Percentiles rank a stretch among this genome's conserved stretches.
Evolutionary conservation across 2,113 vertebrate genomes (phyloP).

Genomic region (Myanophis thanlyinensis): DNA sequence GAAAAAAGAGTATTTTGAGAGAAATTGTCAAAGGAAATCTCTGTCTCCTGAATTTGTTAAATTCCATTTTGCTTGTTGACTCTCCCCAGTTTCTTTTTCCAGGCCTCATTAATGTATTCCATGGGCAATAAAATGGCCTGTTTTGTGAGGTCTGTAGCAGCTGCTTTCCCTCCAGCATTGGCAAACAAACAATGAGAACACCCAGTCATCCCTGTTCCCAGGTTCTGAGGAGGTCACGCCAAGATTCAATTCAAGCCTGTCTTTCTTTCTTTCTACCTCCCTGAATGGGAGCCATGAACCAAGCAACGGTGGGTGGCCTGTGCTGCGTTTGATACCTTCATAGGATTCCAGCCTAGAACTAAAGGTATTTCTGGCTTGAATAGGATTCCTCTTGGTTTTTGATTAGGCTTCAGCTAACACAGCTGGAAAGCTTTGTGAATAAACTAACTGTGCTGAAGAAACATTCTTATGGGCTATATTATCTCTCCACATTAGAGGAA

Average conservation of each 20-base stretch:
- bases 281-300: slow-evolving; percentile 26
- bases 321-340: slow-evolving; percentile 16
- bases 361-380: slow-evolving; percentile 10
- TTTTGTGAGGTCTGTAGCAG: slow-evolving; percentile 36
- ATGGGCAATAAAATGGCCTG: slow-evolving; percentile 14
- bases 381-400: not conserved
- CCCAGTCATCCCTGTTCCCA: slow-evolving; percentile 42
- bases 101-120: slow-evolving; percentile 27
- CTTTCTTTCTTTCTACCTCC: slow-evolving; percentile 8
- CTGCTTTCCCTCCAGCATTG: slow-evolving; percentile 53
- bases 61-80: not conserved
- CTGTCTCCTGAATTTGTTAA: not conserved
- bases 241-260: slow-evolving; percentile 19
- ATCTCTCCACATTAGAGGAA: not conserved
- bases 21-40: not conserved
- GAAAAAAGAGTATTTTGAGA: not conserved
- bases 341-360: not conserved
- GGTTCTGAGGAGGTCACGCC: slow-evolving; percentile 30
- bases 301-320: slow-evolving; percentile 31
- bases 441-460: not conserved
- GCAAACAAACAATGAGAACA: slow-evolving; percentile 47
- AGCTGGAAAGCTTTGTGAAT: slow-evolving; percentile 25
- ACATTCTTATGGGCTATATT: not conserved
- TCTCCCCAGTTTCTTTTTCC: slow-evolving; percentile 11
- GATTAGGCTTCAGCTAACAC: not conserved